Base-by-base conservation (phyloP, 53 echinoderm and acorn worm species). In the Temnopleurus reevesii region DNA sequence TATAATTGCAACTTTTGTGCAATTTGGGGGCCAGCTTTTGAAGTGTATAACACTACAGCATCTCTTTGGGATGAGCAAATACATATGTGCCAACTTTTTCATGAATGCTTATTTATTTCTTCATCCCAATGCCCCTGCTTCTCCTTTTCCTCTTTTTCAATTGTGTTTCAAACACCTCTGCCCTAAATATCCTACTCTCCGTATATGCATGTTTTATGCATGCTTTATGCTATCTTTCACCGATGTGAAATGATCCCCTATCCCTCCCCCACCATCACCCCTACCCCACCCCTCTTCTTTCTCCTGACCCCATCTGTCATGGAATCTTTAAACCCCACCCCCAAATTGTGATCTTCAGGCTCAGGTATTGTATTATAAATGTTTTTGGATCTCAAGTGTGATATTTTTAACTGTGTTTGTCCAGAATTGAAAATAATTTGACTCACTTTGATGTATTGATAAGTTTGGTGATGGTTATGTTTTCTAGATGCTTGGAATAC, bases 331-430 rank as follows among this genome's bases (percentile, higher is more conserved):
- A 80, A 49, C 28, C 83, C 88, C 46, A 65, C 29, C 88, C 71
- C 88, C 76, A 2, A 2, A 12, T 33, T 66, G 28, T 44, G 30
- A 44, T 31, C 49, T 38, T 47, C 92, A 95, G 95, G 93, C 92
- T 51, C 96, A 96, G 96, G 96, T 95, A 95, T 90, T 86, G 95
- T 96, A 96, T 81, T 12, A 24, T 81, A 47, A 53, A 46, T 83
- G 85, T 85, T 85, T 85, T 59, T 25, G 44, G 36, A 34, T 57
- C 6, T 83, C 33, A 56, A 56, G 57, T 54, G 83, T 83, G 83
- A 83, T 53, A 38, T 55, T 29, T 12, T 21, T 51, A 77, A 80
- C 28, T 17, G 1, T 80, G 12, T 24, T 49, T 28, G 71, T n/a
- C 15, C 5, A n/a, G n/a, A 51, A 53, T n/a, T n/a, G 13, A 27